phyloP scores from a whole-genome alignment of 2,888 invertebrate species.

The Trilocha varians region DNA sequence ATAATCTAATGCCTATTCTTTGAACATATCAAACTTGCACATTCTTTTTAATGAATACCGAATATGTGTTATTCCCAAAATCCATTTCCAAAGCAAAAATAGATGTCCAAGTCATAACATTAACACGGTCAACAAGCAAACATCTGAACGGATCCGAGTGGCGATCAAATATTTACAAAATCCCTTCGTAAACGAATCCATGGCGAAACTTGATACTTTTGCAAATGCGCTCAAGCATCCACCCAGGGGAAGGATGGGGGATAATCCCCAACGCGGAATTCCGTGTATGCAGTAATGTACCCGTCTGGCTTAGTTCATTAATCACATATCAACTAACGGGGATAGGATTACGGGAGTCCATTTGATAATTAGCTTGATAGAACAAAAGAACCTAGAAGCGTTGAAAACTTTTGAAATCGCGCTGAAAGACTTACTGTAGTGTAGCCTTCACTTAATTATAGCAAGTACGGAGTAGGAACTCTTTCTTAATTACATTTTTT shows the following conservation, averaged over 20 bases:
- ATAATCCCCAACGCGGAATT: slow-evolving; percentile 17
- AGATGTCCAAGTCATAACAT: background rate
- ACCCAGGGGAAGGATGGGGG: slow-evolving; percentile 17
- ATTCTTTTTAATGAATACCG: too few species aligned
- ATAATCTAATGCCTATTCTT: too few species aligned
- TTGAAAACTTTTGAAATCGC: background rate
- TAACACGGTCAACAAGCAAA: background rate
- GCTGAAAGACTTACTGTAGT: too few species aligned
- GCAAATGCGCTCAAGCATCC: slow-evolving; percentile 18
- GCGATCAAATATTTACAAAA: background rate
- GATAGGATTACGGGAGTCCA: slow-evolving; percentile 29
- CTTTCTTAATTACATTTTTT: too few species aligned
- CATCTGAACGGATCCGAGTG: background rate
- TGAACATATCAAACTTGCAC: too few species aligned
- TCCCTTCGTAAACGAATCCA: background rate
- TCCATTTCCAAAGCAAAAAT: too few species aligned
- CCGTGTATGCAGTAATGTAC: slow-evolving; percentile 15
- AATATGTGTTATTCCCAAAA: too few species aligned
- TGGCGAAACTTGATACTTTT: slow-evolving; percentile 25
- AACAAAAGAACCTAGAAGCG: background rate
- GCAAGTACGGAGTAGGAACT: too few species aligned
- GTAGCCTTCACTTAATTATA: too few species aligned
- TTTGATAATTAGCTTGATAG: slow-evolving; percentile 19
- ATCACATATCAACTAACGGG: slow-evolving; percentile 50
- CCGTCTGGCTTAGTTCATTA: slow-evolving; percentile 38